These are phyloP conservation scores for Megaptera novaeangliae DNA, from an alignment of 2,113 vertebrate genomes.

Conservation along the genomic window DNA sequence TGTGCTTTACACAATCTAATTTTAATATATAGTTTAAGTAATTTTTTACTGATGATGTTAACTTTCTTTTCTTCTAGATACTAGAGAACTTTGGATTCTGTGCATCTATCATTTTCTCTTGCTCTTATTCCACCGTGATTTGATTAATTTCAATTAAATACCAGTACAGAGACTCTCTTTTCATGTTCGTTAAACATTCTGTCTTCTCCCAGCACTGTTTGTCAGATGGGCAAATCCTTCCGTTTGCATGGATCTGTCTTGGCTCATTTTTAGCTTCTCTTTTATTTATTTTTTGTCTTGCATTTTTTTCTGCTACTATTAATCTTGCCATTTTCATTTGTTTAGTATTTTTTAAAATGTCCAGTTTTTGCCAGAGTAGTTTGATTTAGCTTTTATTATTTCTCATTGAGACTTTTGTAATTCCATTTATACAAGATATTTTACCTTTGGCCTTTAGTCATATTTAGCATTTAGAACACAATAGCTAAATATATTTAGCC, in stretches of 20 bases:
- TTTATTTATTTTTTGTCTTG: background rate
- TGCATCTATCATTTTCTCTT: background rate
- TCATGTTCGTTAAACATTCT: background rate
- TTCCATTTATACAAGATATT: background rate
- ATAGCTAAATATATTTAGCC: background rate
- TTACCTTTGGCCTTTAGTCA: background rate
- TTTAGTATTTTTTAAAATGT: background rate
- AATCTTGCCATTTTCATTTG: background rate
- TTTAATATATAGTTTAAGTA: background rate
- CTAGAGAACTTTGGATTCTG: background rate
- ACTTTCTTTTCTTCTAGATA: background rate
- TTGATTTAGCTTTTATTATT: background rate
- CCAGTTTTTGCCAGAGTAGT: background rate
- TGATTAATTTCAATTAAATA: background rate
- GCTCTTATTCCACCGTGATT: background rate
- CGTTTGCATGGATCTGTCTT: background rate
- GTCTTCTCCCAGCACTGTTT: background rate
- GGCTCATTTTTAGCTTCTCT: background rate
- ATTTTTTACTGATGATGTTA: background rate
- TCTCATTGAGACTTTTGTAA: background rate
- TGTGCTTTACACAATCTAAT: background rate
- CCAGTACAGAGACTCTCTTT: background rate
- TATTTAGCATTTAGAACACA: background rate
- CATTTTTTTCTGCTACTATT: background rate
- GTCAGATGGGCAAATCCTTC: background rate